Percentiles rank a stretch among this genome's conserved stretches.
These are phyloP conservation scores for Acrobasis repandana DNA, from an alignment of 2,888 invertebrate genomes.

Conservation along the genomic window DNA sequence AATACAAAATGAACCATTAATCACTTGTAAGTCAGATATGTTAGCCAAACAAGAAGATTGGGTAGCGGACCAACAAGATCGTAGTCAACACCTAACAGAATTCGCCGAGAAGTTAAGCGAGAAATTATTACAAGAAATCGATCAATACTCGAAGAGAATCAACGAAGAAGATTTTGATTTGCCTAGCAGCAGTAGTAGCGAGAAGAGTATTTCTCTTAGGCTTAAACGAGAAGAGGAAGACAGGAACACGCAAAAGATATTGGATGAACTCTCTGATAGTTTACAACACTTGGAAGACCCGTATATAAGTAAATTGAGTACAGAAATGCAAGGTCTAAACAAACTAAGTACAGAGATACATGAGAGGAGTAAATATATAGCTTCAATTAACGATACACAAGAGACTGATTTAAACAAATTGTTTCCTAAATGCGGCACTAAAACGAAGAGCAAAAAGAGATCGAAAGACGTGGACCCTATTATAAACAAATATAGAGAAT, in stretches of 20 bases:
- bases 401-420: conserved; percentile 74
- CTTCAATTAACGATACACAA: conserved; percentile 78
- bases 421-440: conserved; percentile 76
- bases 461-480: conserved; percentile 77
- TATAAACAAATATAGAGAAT: conserved; percentile 75
- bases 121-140: conserved; percentile 90
- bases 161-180: conserved; percentile 80
- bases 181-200: conserved; percentile 77
- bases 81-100: conserved; percentile 87
- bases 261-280: conserved; percentile 76
- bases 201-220: conserved; percentile 78
- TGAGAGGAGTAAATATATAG: conserved; percentile 83
- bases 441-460: conserved; percentile 77
- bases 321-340: conserved; percentile 82
- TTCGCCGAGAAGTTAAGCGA: conserved; percentile 93
- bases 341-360: conserved; percentile 83
- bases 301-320: conserved; percentile 82
- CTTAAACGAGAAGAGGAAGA: conserved; percentile 76
- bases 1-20: conserved; percentile 77
- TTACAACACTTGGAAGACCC: conserved; percentile 84
- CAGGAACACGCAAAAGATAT: conserved; percentile 73
- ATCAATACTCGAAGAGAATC: conserved; percentile 82
- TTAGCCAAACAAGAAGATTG: conserved; percentile 79
- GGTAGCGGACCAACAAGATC: conserved; percentile 82
- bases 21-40: conserved; percentile 79